Percentiles rank a stretch among this genome's conserved stretches.
These are phyloP conservation scores for Zaprionus tsacasi DNA, from an alignment of 1,140 invertebrate species.

Conservation along the genomic window DNA sequence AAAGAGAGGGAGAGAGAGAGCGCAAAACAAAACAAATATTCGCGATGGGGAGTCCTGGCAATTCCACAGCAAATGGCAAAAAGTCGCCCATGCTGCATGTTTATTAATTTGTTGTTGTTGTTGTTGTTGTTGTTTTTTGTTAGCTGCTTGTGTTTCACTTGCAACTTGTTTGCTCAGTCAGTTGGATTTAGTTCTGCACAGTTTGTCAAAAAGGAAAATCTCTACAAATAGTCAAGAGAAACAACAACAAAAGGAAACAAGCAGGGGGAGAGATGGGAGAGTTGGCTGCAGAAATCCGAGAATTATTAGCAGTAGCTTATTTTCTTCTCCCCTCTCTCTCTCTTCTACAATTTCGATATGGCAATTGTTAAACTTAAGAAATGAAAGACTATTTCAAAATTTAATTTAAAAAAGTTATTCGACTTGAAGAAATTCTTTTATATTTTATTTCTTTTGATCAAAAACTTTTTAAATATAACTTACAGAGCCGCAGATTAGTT, in stretches of 20 bases:
- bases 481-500: no score
- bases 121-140: conserved; percentile 27
- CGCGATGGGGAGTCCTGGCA: conserved; percentile 24
- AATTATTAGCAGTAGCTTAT: conserved; percentile 57
- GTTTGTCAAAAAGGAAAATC: conserved; percentile 49
- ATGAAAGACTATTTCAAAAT: conserved; percentile 3
- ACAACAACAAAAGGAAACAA: conserved; percentile 26
- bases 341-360: not conserved
- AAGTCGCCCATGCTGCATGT: conserved; percentile 57
- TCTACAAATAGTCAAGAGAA: conserved; percentile 30
- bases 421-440: not conserved
- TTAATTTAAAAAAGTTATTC: not conserved
- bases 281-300: conserved; percentile 37
- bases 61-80: conserved; percentile 56
- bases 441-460: not conserved
- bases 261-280: not conserved
- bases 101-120: conserved; percentile 66
- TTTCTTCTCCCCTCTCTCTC: not conserved
- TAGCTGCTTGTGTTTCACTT: conserved; percentile 39
- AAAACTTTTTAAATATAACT: not conserved
- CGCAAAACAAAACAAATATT: conserved; percentile 23
- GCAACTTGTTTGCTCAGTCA: conserved; percentile 62
- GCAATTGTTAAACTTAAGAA: conserved; percentile 12
- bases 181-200: conserved; percentile 58
- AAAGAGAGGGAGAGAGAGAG: conserved; percentile 24